Conservation (phyloP, 1,140 invertebrate species). For the Akabosia matsudoensis region DNA sequence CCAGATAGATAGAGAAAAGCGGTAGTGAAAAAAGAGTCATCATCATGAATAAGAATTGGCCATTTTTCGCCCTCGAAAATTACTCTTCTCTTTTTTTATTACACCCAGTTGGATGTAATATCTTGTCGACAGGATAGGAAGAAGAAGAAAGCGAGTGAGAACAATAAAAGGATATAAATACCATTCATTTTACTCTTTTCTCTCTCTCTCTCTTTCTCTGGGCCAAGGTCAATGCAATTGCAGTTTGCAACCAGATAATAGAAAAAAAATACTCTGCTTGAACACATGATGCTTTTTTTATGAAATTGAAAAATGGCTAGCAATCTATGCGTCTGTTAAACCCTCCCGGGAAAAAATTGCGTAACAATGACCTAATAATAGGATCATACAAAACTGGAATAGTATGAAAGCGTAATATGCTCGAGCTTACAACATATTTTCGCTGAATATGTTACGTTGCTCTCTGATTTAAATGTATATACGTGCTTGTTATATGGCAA, state of each 20-base stretch:
- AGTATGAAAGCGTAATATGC: neutral
- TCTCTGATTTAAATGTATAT: too few species aligned
- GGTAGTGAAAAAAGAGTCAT: slow-evolving; percentile 10
- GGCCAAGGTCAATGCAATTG: slow-evolving; percentile 16
- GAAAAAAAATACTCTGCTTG: neutral
- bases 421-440: too few species aligned
- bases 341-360: slow-evolving; percentile 24
- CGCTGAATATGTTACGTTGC: neutral
- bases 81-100: slow-evolving; percentile 14
- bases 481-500: neutral
- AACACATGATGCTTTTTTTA: slow-evolving; percentile 9
- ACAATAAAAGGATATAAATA: slow-evolving; percentile 1
- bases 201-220: neutral
- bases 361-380: slow-evolving; percentile 24
- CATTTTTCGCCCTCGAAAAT: slow-evolving; percentile 22
- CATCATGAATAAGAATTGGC: slow-evolving; percentile 25
- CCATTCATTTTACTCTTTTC: neutral
- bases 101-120: slow-evolving; percentile 12
- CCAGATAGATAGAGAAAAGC: neutral
- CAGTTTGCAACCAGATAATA: neutral
- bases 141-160: neutral
- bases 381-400: neutral
- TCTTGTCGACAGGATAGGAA: neutral
- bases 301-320: slow-evolving; percentile 15
- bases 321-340: neutral